phyloP scores from a whole-genome alignment of 2,797 vertebrate genomes.

The Sebastes oblongus region DNA sequence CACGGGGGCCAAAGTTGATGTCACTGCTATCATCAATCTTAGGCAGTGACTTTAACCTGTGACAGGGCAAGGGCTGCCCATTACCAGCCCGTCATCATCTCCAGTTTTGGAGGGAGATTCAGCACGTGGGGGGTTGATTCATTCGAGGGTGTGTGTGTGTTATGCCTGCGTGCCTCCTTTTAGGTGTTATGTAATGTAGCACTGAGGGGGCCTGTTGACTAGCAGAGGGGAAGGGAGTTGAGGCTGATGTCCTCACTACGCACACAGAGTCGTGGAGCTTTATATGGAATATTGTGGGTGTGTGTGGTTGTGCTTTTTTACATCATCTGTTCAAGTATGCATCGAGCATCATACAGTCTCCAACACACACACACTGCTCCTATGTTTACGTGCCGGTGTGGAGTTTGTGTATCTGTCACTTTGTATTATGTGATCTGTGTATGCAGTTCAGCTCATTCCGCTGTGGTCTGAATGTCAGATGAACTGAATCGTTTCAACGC shows the following conservation, averaged over 20 bases:
- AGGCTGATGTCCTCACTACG: conserved; percentile 18
- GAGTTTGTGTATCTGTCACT: conserved; percentile 15
- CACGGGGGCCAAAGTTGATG: not conserved
- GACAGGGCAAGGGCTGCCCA: not conserved
- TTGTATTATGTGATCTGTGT: conserved; percentile 14
- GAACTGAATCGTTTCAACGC: not conserved
- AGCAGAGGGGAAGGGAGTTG: conserved; percentile 25
- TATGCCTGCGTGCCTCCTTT: conserved; percentile 16
- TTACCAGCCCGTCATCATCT: not conserved
- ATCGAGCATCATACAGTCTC: not conserved
- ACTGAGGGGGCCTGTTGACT: conserved; percentile 44
- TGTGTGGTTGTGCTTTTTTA: conserved; percentile 13
- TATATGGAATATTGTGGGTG: conserved; percentile 29
- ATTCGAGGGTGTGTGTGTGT: conserved; percentile 6
- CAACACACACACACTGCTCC: not conserved
- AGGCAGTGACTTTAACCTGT: not conserved
- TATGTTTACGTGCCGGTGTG: not conserved
- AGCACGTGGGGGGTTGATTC: conserved; percentile 8
- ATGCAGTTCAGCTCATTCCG: not conserved
- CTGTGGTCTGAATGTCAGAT: conserved; percentile 21
- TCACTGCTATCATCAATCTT: not conserved
- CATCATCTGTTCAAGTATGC: conserved; percentile 10
- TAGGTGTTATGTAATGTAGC: conserved; percentile 54
- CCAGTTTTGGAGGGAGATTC: not conserved
- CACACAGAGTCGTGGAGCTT: conserved; percentile 18